phyloP scores from a whole-genome alignment of 2,888 invertebrate genomes.

The Phanerotoma sp. region DNA sequence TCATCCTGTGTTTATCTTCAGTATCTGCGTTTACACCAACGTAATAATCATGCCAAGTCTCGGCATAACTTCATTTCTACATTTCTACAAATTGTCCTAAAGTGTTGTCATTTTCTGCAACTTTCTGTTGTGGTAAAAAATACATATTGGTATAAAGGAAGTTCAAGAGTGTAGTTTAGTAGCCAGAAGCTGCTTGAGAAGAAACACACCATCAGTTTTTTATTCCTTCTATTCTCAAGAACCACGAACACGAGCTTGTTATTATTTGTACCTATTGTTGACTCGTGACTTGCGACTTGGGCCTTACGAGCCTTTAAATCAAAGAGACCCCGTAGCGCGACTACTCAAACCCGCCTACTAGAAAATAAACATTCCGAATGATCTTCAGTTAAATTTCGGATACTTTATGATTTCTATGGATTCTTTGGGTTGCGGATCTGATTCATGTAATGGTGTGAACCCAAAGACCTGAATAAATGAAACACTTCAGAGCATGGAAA shows the following conservation, averaged over 20 bases:
- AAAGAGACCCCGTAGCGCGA: constrained; percentile 33
- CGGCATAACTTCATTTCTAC: too few species aligned
- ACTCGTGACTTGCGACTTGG: constrained; percentile 55
- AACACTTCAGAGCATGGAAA: too few species aligned
- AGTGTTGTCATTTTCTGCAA: background rate
- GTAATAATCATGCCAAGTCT: too few species aligned
- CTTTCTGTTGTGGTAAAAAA: background rate
- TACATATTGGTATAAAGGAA: constrained; percentile 38
- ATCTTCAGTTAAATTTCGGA: too few species aligned
- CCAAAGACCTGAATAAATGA: too few species aligned
- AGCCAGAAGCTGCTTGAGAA: constrained; percentile 45
- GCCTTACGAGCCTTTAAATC: constrained; percentile 33
- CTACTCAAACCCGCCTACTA: constrained; percentile 45
- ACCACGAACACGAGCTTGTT: constrained; percentile 42
- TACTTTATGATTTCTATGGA: too few species aligned
- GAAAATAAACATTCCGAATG: constrained; percentile 51
- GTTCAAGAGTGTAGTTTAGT: constrained; percentile 40
- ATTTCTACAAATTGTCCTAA: background rate
- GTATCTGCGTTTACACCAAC: too few species aligned
- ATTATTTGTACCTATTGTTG: constrained; percentile 58
- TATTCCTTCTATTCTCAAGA: constrained; percentile 1
- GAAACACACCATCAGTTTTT: constrained; percentile 37
- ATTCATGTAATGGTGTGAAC: too few species aligned
- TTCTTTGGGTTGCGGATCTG: too few species aligned
- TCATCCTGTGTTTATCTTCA: too few species aligned